Evolutionary conservation across 1,140 invertebrate species (phyloP).

Genomic region (Calosoma granatense): DNA sequence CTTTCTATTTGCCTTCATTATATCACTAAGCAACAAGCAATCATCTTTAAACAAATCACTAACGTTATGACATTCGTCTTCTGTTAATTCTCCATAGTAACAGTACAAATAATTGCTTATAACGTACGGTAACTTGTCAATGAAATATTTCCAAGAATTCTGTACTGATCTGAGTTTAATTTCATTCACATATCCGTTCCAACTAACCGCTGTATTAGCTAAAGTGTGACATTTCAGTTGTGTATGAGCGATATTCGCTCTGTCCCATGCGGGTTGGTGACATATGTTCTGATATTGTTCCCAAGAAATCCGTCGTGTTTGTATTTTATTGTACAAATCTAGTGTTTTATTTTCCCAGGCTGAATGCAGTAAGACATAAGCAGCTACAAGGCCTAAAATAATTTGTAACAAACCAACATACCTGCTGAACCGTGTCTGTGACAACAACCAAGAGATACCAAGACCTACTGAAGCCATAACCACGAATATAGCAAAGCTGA

Average conservation of each 20-base stretch:
- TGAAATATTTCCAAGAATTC: conserved; percentile 48
- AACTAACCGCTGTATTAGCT: conserved; percentile 51
- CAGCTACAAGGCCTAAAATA: conserved; percentile 27
- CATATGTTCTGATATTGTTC: conserved; percentile 63
- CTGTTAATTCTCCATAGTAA: conserved; percentile 53
- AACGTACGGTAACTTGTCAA: conserved; percentile 47
- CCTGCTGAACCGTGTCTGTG: conserved; percentile 38
- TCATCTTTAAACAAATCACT: conserved; percentile 37
- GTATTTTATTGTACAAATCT: conserved; percentile 18
- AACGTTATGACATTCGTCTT: conserved; percentile 38
- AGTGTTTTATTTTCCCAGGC: conserved; percentile 14
- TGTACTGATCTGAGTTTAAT: conserved; percentile 48
- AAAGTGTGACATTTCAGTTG: conserved; percentile 59
- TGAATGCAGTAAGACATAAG: conserved; percentile 22
- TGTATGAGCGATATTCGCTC: conserved; percentile 50
- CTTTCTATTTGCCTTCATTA: conserved; percentile 39
- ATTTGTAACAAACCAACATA: conserved; percentile 51
- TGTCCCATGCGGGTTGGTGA: conserved; percentile 54
- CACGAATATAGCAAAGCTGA: conserved; percentile 45
- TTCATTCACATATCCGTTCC: conserved; percentile 62
- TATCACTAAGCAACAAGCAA: conserved; percentile 42
- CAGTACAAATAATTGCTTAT: conserved; percentile 50
- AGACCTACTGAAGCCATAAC: conserved; percentile 45
- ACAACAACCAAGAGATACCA: conserved; percentile 51
- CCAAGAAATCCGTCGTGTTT: conserved; percentile 40